Conservation (phyloP, 2,797 vertebrate genomes). For the Toxotes lorentzi region DNA sequence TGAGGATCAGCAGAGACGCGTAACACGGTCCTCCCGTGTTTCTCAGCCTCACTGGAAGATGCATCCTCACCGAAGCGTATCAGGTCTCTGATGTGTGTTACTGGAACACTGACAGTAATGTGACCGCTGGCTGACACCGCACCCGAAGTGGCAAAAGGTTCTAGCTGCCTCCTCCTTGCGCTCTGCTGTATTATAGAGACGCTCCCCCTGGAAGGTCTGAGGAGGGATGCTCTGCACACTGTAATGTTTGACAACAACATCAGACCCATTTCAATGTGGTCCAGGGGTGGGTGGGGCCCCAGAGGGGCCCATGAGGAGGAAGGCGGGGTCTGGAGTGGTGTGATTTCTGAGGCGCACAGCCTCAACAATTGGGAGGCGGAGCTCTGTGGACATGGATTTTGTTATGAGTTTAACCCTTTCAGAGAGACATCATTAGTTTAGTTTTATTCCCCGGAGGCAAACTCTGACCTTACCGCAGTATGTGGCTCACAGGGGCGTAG, state of each 20-base stretch:
- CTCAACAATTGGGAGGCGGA: constrained; percentile 73
- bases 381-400: constrained; percentile 37
- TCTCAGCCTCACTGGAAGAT: constrained; percentile 32
- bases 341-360: constrained; percentile 78
- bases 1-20: constrained; percentile 59
- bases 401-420: constrained; percentile 73
- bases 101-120: not conserved
- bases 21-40: constrained; percentile 60
- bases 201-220: constrained; percentile 31
- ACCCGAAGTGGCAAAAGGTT: not conserved
- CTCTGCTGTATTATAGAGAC: constrained; percentile 3
- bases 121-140: not conserved
- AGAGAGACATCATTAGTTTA: not conserved
- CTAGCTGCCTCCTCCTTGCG: not conserved
- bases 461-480: not conserved
- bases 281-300: constrained; percentile 70
- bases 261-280: constrained; percentile 82
- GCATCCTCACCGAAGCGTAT: not conserved
- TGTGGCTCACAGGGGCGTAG: not conserved
- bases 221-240: constrained; percentile 63
- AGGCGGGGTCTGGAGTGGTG: constrained; percentile 80
- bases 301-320: constrained; percentile 32
- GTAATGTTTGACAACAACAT: constrained; percentile 77
- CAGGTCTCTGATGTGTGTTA: not conserved
- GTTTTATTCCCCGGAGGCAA: not conserved